Conservation (phyloP, 1,140 invertebrate genomes). For the Cydia strobilella region DNA sequence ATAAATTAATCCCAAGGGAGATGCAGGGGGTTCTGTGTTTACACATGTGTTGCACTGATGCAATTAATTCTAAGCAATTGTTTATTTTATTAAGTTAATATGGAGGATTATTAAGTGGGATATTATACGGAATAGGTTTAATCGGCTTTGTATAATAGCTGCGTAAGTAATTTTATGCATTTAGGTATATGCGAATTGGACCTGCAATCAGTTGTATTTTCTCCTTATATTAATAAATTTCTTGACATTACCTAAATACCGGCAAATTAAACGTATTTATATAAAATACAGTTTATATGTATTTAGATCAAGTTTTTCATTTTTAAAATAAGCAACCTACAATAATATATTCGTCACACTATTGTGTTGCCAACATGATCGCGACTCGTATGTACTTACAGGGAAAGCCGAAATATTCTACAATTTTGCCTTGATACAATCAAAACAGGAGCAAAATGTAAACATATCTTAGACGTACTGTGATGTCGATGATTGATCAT, state of each 20-base stretch:
- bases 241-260: no score
- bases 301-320: no score
- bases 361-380: no score
- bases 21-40: constrained; percentile 25
- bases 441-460: not conserved
- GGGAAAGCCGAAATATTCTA: not conserved
- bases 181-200: constrained; percentile 35
- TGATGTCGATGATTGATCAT: not conserved
- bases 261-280: no score
- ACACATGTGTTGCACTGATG: constrained; percentile 27
- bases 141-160: constrained; percentile 22
- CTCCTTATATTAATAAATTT: not conserved
- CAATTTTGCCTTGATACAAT: not conserved
- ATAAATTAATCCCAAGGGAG: constrained; percentile 31
- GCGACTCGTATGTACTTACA: no score
- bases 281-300: no score
- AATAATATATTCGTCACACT: no score
- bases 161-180: constrained; percentile 39
- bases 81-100: constrained; percentile 33
- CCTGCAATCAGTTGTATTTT: not conserved
- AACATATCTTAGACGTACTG: not conserved
- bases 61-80: constrained; percentile 32
- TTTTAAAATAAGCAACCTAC: no score
- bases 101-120: constrained; percentile 31
- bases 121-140: constrained; percentile 31